Base-by-base conservation (phyloP, 2,888 invertebrate genomes). In the Tigriopus californicus region DNA sequence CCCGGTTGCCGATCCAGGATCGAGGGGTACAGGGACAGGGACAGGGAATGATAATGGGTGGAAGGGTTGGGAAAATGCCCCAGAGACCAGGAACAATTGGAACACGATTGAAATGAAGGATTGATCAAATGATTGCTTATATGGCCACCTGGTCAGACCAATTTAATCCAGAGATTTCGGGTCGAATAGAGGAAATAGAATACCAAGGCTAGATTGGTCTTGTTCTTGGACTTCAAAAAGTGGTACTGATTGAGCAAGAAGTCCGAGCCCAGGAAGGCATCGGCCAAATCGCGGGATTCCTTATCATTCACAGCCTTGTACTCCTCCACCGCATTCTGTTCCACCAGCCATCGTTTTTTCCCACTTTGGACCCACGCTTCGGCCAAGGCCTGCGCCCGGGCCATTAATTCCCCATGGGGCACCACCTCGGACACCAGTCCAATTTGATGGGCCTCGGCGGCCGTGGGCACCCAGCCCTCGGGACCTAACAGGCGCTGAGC, bases 261-360 rank as follows among this genome's bases (percentile, higher is more conserved):
- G 8, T 20, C 20, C 6, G n/a, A 18, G 24, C 46, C 20, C 12
- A 58, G 13, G 25, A 58, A 58, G 13, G 58, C 58, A 49, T 58
- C 47, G 13, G 58, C 58, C 22, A 58, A 40, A 25, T 25, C 49
- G 12, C 22, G 49, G 40, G 58, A 58, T 40, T 58, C 58, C 15
- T 46, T 22, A n/a, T 22, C 24, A 18, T 58, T 58, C 12, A 58
- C 58, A 15, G n/a, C n/a, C 18, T 46, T 49, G 13, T 46, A 49
- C 22, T 58, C 47, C 24, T 46, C 24, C 25, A 49, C 24, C 12
- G n/a, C n/a, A 8, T 46, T 46, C 12, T 46, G 46, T 4, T 22
- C 58, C 15, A 46, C 18, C 25, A 58, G 2, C n/a, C 24, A 25
- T 3, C 47, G 11, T 40, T 25, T 58, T 48, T 40, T 22, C 15